phyloP scores from a whole-genome alignment of 1,140 invertebrate species.

The Drosophila grimshawi region DNA sequence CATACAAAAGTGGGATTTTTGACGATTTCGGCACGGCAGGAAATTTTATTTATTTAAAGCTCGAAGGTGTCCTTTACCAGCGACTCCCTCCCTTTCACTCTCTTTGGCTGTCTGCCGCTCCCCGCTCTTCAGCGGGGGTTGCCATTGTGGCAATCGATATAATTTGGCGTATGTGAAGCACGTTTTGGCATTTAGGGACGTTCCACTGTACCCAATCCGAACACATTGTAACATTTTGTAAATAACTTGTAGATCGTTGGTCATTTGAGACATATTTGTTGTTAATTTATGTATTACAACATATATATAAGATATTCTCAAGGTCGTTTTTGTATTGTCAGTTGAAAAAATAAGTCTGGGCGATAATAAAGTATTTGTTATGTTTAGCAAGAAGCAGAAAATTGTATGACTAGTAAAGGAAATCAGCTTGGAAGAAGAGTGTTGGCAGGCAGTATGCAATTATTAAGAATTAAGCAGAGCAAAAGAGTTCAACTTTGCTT shows the following conservation, averaged over 20 bases:
- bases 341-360: too few relatives aligned
- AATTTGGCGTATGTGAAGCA: constrained; percentile 46
- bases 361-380: too few relatives aligned
- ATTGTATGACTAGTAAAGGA: too few relatives aligned
- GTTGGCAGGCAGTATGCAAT: too few relatives aligned
- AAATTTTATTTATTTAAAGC: constrained; percentile 63
- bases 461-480: too few relatives aligned
- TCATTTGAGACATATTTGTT: constrained; percentile 3
- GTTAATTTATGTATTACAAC: constrained; percentile 1
- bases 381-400: too few relatives aligned
- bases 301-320: background rate
- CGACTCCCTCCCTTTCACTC: background rate
- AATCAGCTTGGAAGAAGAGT: too few relatives aligned
- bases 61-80: constrained; percentile 28
- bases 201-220: constrained; percentile 10
- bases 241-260: constrained; percentile 27
- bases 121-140: background rate
- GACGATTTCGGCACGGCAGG: constrained; percentile 10
- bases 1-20: constrained; percentile 43
- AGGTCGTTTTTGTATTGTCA: background rate
- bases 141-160: constrained; percentile 48
- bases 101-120: background rate
- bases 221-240: constrained; percentile 35
- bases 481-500: too few relatives aligned
- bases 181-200: constrained; percentile 46